These are phyloP conservation scores for Lerista edwardsae DNA, from an alignment of 2,797 vertebrate genomes.

Conservation along the genomic window DNA sequence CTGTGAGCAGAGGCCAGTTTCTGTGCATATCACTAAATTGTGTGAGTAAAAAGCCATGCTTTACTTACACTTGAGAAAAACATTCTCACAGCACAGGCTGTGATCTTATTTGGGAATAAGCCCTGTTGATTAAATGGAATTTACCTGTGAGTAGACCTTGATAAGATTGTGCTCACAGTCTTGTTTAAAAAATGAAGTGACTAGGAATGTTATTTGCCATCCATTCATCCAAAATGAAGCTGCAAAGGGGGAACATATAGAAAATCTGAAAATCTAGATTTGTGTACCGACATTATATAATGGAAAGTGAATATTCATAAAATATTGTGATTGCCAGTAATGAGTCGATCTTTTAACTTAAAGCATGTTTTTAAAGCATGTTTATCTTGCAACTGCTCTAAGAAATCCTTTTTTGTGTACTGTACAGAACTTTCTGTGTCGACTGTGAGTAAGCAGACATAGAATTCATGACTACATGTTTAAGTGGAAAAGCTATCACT, in stretches of 20 bases:
- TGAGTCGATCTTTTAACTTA: slow-evolving; percentile 38
- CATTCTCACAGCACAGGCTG: not conserved
- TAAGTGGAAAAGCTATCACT: slow-evolving; percentile 45
- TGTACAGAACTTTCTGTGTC: slow-evolving; percentile 35
- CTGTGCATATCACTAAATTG: not conserved
- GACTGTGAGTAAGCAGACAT: slow-evolving; percentile 34
- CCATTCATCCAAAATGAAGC: not conserved
- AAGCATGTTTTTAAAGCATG: not conserved
- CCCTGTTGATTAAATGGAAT: too few relatives aligned
- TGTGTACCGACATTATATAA: not conserved
- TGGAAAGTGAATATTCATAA: not conserved
- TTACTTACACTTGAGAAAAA: slow-evolving; percentile 2
- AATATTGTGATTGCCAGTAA: slow-evolving; percentile 19
- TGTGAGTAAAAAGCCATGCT: slow-evolving; percentile 23
- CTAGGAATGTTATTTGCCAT: not conserved
- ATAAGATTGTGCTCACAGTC: not conserved
- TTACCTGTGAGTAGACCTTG: too few relatives aligned
- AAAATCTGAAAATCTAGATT: not conserved
- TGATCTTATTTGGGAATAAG: too few relatives aligned
- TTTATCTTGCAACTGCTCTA: slow-evolving; percentile 18
- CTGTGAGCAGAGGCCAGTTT: not conserved
- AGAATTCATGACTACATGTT: slow-evolving; percentile 37
- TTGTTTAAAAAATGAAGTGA: not conserved
- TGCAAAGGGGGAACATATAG: not conserved
- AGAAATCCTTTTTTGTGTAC: slow-evolving; percentile 35